Conservation (phyloP, 2,797 vertebrate species). For the Danio kyathit region DNA sequence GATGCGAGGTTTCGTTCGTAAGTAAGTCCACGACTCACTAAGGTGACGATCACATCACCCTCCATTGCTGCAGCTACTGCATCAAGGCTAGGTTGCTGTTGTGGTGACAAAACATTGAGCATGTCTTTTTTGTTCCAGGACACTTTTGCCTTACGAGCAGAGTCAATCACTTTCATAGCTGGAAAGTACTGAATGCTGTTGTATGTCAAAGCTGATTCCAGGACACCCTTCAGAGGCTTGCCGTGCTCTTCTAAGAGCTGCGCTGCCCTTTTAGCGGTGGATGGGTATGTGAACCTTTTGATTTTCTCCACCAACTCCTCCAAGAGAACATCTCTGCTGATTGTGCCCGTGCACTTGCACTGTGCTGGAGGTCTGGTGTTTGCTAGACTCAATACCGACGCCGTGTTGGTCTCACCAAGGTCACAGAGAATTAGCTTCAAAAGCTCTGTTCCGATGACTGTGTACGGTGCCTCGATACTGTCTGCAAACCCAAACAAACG, state of each 20-base stretch:
- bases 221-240: not conserved
- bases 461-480: not conserved
- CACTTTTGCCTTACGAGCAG: not conserved
- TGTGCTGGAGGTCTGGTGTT: not conserved
- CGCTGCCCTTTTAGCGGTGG: not conserved
- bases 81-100: not conserved
- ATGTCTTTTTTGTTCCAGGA: conserved; percentile 8
- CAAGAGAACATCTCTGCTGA: not conserved
- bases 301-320: not conserved
- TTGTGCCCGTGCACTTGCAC: not conserved
- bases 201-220: not conserved
- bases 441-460: not conserved
- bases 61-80: not conserved
- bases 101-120: not conserved
- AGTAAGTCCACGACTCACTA: not conserved
- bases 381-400: not conserved
- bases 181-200: not conserved
- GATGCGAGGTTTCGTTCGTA: not conserved
- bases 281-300: not conserved
- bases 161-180: not conserved
- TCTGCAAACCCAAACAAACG: not conserved
- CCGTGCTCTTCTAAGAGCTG: not conserved
- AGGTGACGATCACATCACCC: not conserved
- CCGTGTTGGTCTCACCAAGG: not conserved
- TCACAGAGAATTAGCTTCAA: not conserved